Percentiles rank a stretch among this genome's conserved stretches.
Evolutionary conservation across 2,113 vertebrate species (phyloP).

Genomic region (Notothenia coriiceps): DNA sequence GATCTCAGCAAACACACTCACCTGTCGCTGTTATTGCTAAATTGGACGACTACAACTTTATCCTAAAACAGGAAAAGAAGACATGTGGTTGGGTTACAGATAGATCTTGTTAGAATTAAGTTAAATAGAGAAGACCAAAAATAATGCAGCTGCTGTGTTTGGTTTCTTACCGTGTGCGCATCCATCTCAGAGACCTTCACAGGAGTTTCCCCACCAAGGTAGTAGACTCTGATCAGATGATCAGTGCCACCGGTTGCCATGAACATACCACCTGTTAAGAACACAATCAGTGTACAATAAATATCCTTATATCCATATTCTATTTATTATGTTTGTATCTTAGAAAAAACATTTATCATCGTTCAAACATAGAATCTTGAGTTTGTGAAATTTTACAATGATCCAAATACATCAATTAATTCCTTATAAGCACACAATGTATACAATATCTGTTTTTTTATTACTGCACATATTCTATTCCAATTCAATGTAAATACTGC

Average conservation of each 20-base stretch:
- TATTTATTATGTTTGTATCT: neutral
- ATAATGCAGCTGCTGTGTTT: neutral
- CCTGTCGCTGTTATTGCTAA: slow-evolving; percentile 97
- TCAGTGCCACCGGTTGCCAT: slow-evolving; percentile 97
- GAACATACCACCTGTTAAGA: slow-evolving; percentile 94
- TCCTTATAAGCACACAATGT: no score
- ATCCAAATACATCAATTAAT: no score
- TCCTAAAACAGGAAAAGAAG: slow-evolving; percentile 83
- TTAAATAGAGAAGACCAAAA: neutral
- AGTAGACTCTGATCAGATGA: slow-evolving; percentile 97
- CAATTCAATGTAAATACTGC: no score
- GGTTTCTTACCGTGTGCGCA: slow-evolving; percentile 90
- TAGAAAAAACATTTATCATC: no score
- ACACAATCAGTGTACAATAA: neutral
- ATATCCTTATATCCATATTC: neutral
- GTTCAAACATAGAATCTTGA: no score
- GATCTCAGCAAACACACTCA: slow-evolving; percentile 74
- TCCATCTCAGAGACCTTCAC: slow-evolving; percentile 96
- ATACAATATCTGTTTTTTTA: no score
- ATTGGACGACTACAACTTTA: slow-evolving; percentile 97
- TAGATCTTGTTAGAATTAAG: neutral
- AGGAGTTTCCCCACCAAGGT: slow-evolving; percentile 92
- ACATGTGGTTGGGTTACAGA: neutral
- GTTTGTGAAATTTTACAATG: no score
- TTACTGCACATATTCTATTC: no score